These are phyloP conservation scores for Patella caerulea DNA, from an alignment of 2,888 invertebrate species.

Conservation along the genomic window DNA sequence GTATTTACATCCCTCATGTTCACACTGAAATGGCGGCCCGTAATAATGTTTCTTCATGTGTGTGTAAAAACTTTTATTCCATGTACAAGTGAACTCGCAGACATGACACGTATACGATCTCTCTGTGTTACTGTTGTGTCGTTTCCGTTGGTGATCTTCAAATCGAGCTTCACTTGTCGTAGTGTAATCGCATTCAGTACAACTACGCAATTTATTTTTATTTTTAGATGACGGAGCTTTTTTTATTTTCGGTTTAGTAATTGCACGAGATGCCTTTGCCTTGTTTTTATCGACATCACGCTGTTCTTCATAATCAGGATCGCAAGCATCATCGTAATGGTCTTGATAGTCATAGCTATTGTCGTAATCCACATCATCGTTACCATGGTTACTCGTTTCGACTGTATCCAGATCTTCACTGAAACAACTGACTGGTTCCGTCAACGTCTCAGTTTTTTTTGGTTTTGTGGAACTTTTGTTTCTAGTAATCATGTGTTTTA, in stretches of 20 bases:
- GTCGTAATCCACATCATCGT: constrained; percentile 42
- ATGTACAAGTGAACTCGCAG: constrained; percentile 78
- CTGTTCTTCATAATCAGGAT: constrained; percentile 28
- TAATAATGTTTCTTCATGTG: constrained; percentile 77
- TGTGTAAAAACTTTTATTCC: constrained; percentile 77
- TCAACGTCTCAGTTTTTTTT: neutral
- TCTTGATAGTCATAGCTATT: constrained; percentile 32
- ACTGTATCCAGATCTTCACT: constrained; percentile 21
- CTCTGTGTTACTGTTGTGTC: constrained; percentile 41
- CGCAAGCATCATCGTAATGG: constrained; percentile 22
- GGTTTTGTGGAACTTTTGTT: neutral
- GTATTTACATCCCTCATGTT: constrained; percentile 75
- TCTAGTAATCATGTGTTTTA: neutral
- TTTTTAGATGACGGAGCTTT: neutral
- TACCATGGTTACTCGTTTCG: constrained; percentile 29
- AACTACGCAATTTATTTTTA: constrained; percentile 28
- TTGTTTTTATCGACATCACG: constrained; percentile 23
- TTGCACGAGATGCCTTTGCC: constrained; percentile 14
- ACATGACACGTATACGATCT: constrained; percentile 73
- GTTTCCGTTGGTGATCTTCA: constrained; percentile 48
- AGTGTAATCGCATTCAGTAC: constrained; percentile 47
- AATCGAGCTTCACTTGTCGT: constrained; percentile 37
- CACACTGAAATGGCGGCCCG: constrained; percentile 79
- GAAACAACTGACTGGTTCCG: constrained; percentile 25
- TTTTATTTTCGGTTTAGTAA: neutral